phyloP scores from a whole-genome alignment of 2,797 vertebrate species.

The Eulemur coronatus region DNA sequence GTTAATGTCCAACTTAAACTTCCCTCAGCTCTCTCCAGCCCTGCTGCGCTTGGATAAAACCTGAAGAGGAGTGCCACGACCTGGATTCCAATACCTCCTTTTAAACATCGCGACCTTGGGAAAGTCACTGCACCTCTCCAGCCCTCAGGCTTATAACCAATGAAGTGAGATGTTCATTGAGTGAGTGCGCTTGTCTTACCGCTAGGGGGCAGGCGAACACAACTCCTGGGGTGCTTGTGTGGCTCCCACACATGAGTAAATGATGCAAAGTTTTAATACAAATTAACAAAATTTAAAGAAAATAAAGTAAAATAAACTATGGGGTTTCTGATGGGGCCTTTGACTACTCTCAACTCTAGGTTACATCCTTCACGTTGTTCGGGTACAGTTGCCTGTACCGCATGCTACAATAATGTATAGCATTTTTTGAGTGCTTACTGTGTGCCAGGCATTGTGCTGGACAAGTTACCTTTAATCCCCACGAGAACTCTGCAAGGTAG shows the following conservation, averaged over 20 bases:
- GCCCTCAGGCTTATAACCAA: not conserved
- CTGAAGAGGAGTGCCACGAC: not conserved
- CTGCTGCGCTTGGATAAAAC: not conserved
- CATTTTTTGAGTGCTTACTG: not conserved
- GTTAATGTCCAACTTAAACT: not conserved
- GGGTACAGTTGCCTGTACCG: not conserved
- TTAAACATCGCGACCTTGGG: not conserved
- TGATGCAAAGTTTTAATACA: not conserved
- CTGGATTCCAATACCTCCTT: not conserved
- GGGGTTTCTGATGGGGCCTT: not conserved
- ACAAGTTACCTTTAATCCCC: not conserved
- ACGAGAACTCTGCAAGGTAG: not conserved
- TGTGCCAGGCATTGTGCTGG: not conserved
- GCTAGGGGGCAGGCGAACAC: constrained; percentile 70
- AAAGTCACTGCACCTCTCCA: not conserved
- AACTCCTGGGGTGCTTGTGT: not conserved
- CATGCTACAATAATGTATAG: not conserved
- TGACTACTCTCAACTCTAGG: not conserved
- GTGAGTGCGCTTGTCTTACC: not conserved
- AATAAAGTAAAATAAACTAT: not conserved
- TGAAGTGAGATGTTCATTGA: not conserved
- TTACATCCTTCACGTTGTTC: not conserved
- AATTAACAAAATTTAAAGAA: not conserved
- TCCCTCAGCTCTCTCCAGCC: not conserved
- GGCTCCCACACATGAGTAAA: not conserved